These are phyloP conservation scores for Cheirogaleus major DNA, from an alignment of 2,797 vertebrate species.

Conservation along the genomic window DNA sequence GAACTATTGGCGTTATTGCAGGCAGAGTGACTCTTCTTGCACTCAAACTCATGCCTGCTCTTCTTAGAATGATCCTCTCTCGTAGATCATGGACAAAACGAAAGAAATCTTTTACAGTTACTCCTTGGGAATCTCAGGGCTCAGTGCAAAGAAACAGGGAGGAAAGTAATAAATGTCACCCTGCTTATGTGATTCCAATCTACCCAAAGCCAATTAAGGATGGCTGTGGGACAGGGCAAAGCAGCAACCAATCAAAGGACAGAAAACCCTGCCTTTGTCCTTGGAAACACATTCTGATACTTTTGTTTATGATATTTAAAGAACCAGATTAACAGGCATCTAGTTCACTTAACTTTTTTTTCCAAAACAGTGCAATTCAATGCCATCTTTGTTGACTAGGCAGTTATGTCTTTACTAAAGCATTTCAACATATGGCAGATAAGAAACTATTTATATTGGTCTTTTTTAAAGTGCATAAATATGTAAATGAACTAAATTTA, in stretches of 20 bases:
- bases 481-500: constrained; percentile 48
- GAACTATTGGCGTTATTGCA: constrained; percentile 92
- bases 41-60: constrained; percentile 92
- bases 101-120: constrained; percentile 77
- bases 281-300: constrained; percentile 89
- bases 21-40: constrained; percentile 95
- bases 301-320: constrained; percentile 86
- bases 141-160: constrained; percentile 76
- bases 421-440: constrained; percentile 70
- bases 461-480: constrained; percentile 60
- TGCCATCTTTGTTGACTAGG: constrained; percentile 73
- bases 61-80: constrained; percentile 75
- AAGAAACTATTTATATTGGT: constrained; percentile 61
- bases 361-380: constrained; percentile 78
- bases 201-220: constrained; percentile 85
- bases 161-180: constrained; percentile 78
- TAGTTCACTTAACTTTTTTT: constrained; percentile 76
- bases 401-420: constrained; percentile 65
- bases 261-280: constrained; percentile 92
- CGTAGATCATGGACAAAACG: constrained; percentile 72
- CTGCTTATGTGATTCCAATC: constrained; percentile 81
- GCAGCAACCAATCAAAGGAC: constrained; percentile 85
- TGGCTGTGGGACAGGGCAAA: constrained; percentile 87
- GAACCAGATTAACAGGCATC: constrained; percentile 81
- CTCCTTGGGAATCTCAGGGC: constrained; percentile 73